Evolutionary conservation across 2,888 invertebrate genomes (phyloP), one percentile per base, ranked within the genome.

Genomic region (Drosophila histrio): DNA sequence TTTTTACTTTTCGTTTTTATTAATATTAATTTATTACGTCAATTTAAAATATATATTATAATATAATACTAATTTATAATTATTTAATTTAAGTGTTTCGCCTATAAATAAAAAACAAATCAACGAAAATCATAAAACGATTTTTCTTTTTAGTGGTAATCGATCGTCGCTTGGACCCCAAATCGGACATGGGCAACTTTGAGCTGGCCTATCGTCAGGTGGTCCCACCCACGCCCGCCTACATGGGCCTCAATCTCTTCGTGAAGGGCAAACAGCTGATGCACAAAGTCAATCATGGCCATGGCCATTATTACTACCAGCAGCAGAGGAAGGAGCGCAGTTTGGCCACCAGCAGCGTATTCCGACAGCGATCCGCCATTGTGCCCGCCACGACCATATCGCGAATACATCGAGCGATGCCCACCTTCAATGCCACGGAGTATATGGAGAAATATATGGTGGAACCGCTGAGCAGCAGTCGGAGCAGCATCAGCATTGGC

Each of bases 151-250:
- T 91, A 97, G 97, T 97, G 83, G 95, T 96, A 3, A 92, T 97
- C 8, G 97, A 97, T 90, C 93, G 94, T 58, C 94, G 95, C 49
- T 92, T 92, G 57, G 95, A 96, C 89, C 93, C 94, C 19, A 95
- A 94, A 50, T 95, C 96, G 0, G 95, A 96, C 72, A 96, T 96
- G 2, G 97, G 97, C 15, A 93, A 94, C 67, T 97, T 97, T 86
- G 96, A 97, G 88, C 89, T 96, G 75, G 94, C 95, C 6, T 97
- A 96, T 90, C 95, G 94, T 62, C 97, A 97, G 91, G 92, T 94
- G 50, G 93, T 96, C 72, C 96, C 96, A 0, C 95, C 95, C 80
- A 95, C 95, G 0, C 96, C 96, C 9, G 96, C 96, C 0, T 97
- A 96, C 89, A 93, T 96, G 70, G 96, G 96, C 1, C 81, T 92